Evolutionary conservation across 2,113 vertebrate species (phyloP).

Genomic region (Irena cyanogastra): DNA sequence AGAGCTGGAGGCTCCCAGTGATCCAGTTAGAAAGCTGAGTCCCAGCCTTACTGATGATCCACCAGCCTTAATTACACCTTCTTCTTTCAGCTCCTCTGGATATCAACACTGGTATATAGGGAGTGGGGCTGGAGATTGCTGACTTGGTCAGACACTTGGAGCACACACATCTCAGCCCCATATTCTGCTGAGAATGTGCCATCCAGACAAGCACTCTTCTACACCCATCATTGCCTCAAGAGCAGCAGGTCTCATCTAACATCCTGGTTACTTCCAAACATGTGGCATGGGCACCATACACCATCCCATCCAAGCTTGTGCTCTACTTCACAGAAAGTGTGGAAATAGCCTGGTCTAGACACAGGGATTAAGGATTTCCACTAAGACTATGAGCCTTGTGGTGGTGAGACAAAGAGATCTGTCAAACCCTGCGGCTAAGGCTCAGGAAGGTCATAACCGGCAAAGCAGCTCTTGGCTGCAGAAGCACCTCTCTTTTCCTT

Average conservation of each 20-base stretch:
- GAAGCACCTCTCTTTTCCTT: not conserved
- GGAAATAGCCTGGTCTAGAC: not conserved
- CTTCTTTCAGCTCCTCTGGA: not conserved
- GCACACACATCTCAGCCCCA: not conserved
- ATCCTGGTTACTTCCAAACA: not conserved
- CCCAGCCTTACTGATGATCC: not conserved
- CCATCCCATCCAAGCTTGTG: not conserved
- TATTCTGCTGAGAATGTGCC: not conserved
- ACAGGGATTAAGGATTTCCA: not conserved
- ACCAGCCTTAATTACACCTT: not conserved
- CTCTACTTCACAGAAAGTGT: not conserved
- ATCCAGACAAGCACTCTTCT: not conserved
- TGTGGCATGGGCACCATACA: not conserved
- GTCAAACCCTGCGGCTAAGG: not conserved
- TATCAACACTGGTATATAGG: not conserved
- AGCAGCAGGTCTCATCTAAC: not conserved
- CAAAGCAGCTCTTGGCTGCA: not conserved
- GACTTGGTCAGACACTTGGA: rapidly evolving
- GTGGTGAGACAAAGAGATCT: not conserved
- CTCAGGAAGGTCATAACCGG: not conserved
- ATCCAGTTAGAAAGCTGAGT: not conserved
- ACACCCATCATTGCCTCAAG: not conserved
- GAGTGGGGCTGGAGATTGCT: not conserved
- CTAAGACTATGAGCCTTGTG: not conserved
- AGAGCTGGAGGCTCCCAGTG: not conserved